Evolutionary conservation across 2,888 invertebrate species (phyloP).

Genomic region (Pelosia muscerda): DNA sequence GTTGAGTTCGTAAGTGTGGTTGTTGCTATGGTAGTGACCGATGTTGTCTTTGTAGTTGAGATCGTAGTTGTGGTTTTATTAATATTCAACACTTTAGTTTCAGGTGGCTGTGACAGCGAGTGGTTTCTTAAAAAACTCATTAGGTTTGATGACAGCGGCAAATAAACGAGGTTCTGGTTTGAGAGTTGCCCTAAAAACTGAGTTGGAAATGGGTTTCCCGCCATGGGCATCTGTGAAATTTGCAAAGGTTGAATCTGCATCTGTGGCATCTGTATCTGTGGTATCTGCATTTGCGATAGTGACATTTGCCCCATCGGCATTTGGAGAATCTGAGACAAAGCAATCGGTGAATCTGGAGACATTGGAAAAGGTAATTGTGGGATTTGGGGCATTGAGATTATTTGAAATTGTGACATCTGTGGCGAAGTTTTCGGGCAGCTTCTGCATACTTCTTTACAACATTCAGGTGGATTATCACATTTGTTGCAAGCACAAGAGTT

Average conservation of each 20-base stretch:
- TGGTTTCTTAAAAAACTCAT: constrained; percentile 10
- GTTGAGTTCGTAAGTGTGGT: neutral
- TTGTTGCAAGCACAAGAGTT: constrained; percentile 50
- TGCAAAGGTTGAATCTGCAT: constrained; percentile 15
- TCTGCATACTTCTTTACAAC: constrained; percentile 55
- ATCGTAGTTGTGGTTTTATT: neutral
- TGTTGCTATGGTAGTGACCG: neutral
- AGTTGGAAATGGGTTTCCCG: neutral
- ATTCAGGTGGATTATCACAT: constrained; percentile 52
- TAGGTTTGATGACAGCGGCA: constrained; percentile 10
- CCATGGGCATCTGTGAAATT: constrained; percentile 11
- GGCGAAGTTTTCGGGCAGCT: constrained; percentile 37
- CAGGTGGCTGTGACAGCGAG: neutral
- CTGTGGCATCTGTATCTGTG: constrained; percentile 11
- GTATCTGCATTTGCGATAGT: constrained; percentile 28
- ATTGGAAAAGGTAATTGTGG: constrained; percentile 8
- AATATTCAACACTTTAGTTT: neutral
- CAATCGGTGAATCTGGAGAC: constrained; percentile 5
- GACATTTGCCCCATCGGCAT: neutral
- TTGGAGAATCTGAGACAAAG: constrained; percentile 8
- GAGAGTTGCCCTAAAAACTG: neutral
- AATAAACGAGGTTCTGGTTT: constrained; percentile 8
- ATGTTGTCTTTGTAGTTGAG: neutral
- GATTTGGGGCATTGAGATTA: constrained; percentile 13
- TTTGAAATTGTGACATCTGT: constrained; percentile 10